These are phyloP conservation scores for Drosophila lutescens DNA, from an alignment of 2,888 invertebrate genomes.

Conservation along the genomic window DNA sequence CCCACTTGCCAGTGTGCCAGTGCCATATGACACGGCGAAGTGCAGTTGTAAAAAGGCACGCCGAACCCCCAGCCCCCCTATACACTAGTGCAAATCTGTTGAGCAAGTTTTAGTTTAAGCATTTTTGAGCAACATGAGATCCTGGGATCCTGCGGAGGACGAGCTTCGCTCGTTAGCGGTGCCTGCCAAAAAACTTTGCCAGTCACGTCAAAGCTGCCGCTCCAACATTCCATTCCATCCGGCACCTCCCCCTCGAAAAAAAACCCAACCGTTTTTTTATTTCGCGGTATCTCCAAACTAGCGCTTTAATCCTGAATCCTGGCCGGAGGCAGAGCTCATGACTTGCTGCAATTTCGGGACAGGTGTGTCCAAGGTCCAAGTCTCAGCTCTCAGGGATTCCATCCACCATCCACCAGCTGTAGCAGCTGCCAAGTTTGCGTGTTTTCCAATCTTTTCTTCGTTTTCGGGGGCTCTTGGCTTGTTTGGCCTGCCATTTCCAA, in stretches of 20 bases:
- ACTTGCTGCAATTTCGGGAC: conserved; percentile 69
- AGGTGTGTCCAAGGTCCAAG: conserved; percentile 72
- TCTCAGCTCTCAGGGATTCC: conserved; percentile 28
- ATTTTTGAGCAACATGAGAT: conserved; percentile 71
- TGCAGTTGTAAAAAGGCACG: conserved; percentile 69
- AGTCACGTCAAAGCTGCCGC: conserved; percentile 77
- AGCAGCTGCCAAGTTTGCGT: conserved; percentile 78
- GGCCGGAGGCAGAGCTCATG: conserved; percentile 59
- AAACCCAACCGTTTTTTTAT: conserved; percentile 9
- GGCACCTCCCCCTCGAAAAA: too few species aligned
- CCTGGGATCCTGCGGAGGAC: conserved; percentile 12
- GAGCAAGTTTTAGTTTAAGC: conserved; percentile 75
- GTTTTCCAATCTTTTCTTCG: conserved; percentile 47
- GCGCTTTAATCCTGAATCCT: conserved; percentile 67
- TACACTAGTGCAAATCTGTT: conserved; percentile 67
- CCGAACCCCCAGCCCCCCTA: not conserved
- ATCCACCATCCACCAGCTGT: conserved; percentile 52
- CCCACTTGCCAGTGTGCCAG: conserved; percentile 17
- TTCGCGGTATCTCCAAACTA: conserved; percentile 39
- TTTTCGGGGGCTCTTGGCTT: conserved; percentile 21
- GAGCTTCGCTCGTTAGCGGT: conserved; percentile 67
- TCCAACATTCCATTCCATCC: conserved; percentile 37
- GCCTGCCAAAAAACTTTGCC: conserved; percentile 79
- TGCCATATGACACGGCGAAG: conserved; percentile 73
- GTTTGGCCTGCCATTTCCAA: conserved; percentile 40